Base-by-base conservation (phyloP, 2,113 vertebrate species). In the Columbina picui region DNA sequence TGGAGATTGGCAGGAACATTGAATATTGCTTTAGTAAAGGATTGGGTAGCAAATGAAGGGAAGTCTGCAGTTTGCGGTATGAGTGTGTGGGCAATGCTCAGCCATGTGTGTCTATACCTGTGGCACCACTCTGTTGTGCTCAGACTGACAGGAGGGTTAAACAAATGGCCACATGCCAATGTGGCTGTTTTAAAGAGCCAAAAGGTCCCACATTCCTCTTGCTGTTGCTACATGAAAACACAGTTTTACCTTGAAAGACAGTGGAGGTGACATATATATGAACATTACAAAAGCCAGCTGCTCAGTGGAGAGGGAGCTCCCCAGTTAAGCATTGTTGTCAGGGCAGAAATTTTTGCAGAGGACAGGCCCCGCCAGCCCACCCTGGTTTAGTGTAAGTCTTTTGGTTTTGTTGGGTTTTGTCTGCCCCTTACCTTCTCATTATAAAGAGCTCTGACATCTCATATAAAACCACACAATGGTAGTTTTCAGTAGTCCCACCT, bases 1-100 rank as follows among this genome's bases (percentile, higher is more conserved):
- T 30, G n/a, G 36, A 63, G 36, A 14, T 27, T 18, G 61, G 45
- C 53, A 39, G 45, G 27, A 81, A 26, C 19, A n/a, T 16, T 36
- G 47, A 81, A 26, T 17, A n/a, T 14, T 36, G 47, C 49, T 87
- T 89, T 64, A 43, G 41, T 60, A 36, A 84, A 87, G 47, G 22
- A 15, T 4, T 39, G 38, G 21, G 52, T 29, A 22, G 27, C 60
- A 60, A 49, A 79, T 3, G 6, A 55, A 70, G n/a, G 39, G 27
- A 65, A 49, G 7, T 27, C 57, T 76, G 57, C 1, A 2, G 16
- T 80, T 63, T 52, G 12, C 26, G 50, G 7, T 45, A 9, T 45
- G 60, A 68, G 30, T 3, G 1, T 1, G 0, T 1, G 0, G 38
- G 9, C 0, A 0, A 39, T 1, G 1, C 30, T 76, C 2, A 1